phyloP scores from a whole-genome alignment of 2,113 vertebrate genomes.

The Hyla sarda region DNA sequence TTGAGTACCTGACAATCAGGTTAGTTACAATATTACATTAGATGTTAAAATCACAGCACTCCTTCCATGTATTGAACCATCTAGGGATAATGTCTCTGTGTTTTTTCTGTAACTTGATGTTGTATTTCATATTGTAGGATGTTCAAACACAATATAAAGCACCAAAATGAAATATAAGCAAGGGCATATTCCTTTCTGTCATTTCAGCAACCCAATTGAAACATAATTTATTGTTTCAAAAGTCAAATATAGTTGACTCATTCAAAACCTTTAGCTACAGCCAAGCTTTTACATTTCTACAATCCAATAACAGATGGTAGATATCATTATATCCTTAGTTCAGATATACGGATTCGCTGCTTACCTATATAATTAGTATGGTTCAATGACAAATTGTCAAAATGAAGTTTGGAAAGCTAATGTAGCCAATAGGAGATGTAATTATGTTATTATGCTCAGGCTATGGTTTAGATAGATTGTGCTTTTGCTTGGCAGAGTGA shows the following conservation, averaged over 20 bases:
- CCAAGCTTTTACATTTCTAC: constrained; percentile 61
- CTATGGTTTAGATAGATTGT: constrained; percentile 37
- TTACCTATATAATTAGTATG: constrained; percentile 57
- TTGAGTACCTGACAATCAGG: no score
- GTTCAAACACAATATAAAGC: not conserved
- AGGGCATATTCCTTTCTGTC: not conserved
- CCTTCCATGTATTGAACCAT: no score
- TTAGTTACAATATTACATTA: no score
- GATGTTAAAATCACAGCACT: no score
- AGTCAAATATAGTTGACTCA: constrained; percentile 59
- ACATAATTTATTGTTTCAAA: constrained; percentile 62
- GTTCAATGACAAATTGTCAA: constrained; percentile 22
- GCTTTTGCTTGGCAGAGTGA: constrained; percentile 21
- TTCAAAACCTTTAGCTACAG: constrained; percentile 54
- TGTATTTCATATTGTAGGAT: not conserved
- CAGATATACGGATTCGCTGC: constrained; percentile 40
- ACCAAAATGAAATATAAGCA: not conserved
- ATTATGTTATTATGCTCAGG: constrained; percentile 32
- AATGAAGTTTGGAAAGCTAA: not conserved
- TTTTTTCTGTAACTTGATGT: no score
- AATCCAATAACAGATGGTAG: constrained; percentile 62
- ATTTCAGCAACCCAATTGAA: constrained; percentile 63
- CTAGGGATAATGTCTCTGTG: no score
- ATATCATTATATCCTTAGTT: constrained; percentile 52
- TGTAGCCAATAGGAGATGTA: constrained; percentile 25